Conservation (phyloP, 2,113 vertebrate genomes). For the Urocynchramus pylzowi region DNA sequence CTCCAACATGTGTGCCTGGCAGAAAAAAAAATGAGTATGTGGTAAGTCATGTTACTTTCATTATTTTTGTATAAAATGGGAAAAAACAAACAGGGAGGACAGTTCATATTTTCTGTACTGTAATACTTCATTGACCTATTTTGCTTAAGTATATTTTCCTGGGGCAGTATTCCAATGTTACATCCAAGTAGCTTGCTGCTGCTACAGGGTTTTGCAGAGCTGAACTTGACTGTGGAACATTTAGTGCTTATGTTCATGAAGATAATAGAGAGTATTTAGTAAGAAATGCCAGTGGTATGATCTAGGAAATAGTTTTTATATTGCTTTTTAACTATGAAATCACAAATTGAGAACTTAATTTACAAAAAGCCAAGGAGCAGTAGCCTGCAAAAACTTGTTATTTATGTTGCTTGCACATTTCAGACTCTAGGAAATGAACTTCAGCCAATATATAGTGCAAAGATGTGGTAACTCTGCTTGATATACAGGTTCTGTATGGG, state of each 20-base stretch:
- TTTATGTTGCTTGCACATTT: not conserved
- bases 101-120: not conserved
- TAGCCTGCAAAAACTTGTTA: not conserved
- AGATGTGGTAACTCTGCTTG: not conserved
- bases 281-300: not conserved
- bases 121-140: not conserved
- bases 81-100: not conserved
- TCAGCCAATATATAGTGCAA: not conserved
- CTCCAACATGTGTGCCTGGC: not conserved
- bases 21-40: not conserved
- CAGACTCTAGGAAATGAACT: not conserved
- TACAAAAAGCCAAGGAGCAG: not conserved
- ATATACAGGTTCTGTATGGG: not conserved
- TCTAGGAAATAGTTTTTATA: not conserved
- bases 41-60: conserved; percentile 29
- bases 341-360: not conserved
- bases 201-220: not conserved
- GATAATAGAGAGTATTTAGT: not conserved
- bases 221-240: not conserved
- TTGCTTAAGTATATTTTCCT: not conserved
- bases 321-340: not conserved
- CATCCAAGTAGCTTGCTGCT: not conserved
- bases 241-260: not conserved
- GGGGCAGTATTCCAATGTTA: not conserved
- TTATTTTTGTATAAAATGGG: not conserved